A percentile compares a stretch with the other conserved stretches of the same genome.
Conservation (phyloP, 2,888 invertebrate genomes). For the Lepeophtheirus nordmannii region DNA sequence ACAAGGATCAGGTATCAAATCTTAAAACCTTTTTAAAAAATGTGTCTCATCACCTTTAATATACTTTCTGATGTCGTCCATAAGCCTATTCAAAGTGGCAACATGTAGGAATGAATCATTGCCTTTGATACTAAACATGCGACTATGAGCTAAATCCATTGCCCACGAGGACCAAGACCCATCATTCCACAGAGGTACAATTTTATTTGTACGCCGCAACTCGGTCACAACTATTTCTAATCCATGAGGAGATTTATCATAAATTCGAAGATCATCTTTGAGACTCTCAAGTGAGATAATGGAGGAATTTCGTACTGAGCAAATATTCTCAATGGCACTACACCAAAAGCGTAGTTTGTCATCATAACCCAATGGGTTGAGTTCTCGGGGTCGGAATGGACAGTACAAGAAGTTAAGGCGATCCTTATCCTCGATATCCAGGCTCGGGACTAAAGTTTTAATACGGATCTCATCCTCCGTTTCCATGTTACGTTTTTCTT, state of each 20-base stretch:
- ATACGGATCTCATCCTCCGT: not conserved
- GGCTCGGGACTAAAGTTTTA: not conserved
- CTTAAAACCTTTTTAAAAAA: not conserved
- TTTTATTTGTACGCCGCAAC: not conserved
- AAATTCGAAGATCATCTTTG: not conserved
- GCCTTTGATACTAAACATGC: not conserved
- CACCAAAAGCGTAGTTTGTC: not conserved
- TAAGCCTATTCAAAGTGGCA: not conserved
- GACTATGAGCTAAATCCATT: not conserved
- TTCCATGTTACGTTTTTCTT: not conserved
- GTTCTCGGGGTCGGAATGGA: not conserved
- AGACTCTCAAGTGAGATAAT: not conserved
- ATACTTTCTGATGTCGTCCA: not conserved
- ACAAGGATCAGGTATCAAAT: too few species aligned
- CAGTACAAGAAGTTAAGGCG: not conserved
- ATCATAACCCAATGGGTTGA: not conserved
- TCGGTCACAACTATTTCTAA: not conserved
- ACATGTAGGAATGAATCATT: not conserved
- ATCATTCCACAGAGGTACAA: not conserved
- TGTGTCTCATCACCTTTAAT: not conserved
- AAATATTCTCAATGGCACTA: too few species aligned
- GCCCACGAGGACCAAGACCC: conserved; percentile 5
- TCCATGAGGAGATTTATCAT: not conserved
- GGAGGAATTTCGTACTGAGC: too few species aligned
- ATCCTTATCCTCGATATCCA: not conserved